A percentile compares a stretch with the other conserved stretches of the same genome.
Evolutionary conservation across 2,797 vertebrate genomes (phyloP).

Genomic region (Crenuchus spilurus): DNA sequence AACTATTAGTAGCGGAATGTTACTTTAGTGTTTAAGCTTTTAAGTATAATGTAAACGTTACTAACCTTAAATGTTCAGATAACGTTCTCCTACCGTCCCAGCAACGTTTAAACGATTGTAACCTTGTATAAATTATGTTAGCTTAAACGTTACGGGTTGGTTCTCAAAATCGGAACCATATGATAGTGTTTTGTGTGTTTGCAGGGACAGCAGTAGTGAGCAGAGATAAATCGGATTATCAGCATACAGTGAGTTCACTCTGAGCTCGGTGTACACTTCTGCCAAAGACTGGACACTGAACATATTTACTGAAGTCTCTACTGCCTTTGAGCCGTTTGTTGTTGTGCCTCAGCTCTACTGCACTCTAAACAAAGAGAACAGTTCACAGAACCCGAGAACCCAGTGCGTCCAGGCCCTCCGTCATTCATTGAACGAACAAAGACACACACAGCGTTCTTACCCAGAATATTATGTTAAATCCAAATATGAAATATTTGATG

Average conservation of each 20-base stretch:
- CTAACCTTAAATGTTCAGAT: too few species aligned
- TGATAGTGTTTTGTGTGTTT: not conserved
- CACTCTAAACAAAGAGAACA: not conserved
- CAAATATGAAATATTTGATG: constrained; percentile 99
- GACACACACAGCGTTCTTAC: constrained; percentile 73
- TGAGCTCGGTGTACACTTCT: not conserved
- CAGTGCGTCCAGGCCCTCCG: not conserved
- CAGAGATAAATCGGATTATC: constrained; percentile 23
- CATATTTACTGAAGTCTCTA: not conserved
- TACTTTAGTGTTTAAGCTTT: too few species aligned
- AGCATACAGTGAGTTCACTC: not conserved
- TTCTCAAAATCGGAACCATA: too few species aligned
- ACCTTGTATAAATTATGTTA: too few species aligned
- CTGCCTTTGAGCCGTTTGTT: not conserved
- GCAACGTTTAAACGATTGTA: too few species aligned
- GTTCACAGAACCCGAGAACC: not conserved
- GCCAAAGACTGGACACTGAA: not conserved
- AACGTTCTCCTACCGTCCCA: too few species aligned
- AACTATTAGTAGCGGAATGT: too few species aligned
- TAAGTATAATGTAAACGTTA: too few species aligned
- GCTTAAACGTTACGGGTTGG: too few species aligned
- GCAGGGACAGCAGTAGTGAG: not conserved
- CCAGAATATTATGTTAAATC: constrained; percentile 99
- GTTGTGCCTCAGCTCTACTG: not conserved
- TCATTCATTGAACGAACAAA: constrained; percentile 13